Conservation (phyloP, 2,888 invertebrate species). For the Saturnia japonica region DNA sequence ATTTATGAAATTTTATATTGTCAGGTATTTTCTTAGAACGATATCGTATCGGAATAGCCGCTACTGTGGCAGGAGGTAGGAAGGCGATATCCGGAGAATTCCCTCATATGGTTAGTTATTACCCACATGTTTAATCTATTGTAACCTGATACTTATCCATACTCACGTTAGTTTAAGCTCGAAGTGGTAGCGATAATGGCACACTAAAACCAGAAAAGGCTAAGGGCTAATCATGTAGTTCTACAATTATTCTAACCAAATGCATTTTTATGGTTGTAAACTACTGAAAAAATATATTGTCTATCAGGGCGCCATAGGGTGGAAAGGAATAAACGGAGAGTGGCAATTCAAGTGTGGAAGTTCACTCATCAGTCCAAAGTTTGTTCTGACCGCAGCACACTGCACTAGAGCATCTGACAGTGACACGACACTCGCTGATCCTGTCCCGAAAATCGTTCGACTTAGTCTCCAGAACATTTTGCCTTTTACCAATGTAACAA, state of each 20-base stretch:
- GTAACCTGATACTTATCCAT: background rate
- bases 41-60: background rate
- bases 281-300: slow-evolving; percentile 6
- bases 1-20: no score
- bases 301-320: slow-evolving; percentile 61
- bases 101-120: slow-evolving; percentile 53
- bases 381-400: slow-evolving; percentile 86
- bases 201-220: no score
- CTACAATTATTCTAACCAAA: no score
- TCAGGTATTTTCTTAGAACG: no score
- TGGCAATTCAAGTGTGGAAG: slow-evolving; percentile 83
- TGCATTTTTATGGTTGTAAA: no score
- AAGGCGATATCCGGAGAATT: slow-evolving; percentile 45
- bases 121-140: background rate
- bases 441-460: slow-evolving; percentile 51
- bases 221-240: no score
- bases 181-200: background rate
- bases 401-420: slow-evolving; percentile 63
- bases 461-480: slow-evolving; percentile 49
- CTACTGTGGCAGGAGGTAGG: slow-evolving; percentile 41
- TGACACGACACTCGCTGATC: slow-evolving; percentile 42
- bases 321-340: slow-evolving; percentile 42
- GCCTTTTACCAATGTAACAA: background rate
- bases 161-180: background rate
- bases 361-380: slow-evolving; percentile 83